Conservation (phyloP, 2,113 vertebrate species). For the Phaethornis superciliosus region DNA sequence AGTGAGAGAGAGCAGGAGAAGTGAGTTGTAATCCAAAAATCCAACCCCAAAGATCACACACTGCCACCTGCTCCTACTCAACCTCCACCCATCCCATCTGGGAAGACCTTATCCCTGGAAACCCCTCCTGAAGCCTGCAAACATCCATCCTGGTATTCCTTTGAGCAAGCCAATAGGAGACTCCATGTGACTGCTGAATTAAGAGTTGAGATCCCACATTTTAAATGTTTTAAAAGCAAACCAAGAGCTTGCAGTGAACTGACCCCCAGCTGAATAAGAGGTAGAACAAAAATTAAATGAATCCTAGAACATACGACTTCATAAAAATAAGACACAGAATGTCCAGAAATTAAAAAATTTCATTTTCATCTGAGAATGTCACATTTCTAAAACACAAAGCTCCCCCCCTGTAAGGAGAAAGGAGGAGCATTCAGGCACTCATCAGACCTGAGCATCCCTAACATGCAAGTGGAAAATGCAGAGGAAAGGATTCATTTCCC, state of each 20-base stretch:
- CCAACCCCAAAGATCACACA: neutral
- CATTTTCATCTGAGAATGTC: neutral
- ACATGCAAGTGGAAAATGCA: neutral
- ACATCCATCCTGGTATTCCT: accelerated
- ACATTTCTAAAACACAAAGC: neutral
- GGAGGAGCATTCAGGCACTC: neutral
- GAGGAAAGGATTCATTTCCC: conserved; percentile 6
- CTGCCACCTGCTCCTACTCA: neutral
- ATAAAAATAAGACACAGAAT: neutral
- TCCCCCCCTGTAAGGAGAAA: neutral
- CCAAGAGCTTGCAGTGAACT: neutral
- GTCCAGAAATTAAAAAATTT: neutral
- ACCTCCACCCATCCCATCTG: neutral
- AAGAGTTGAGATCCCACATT: neutral
- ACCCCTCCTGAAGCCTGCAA: neutral
- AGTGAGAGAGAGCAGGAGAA: accelerated
- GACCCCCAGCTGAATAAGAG: neutral
- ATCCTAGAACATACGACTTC: no score
- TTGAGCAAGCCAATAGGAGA: neutral
- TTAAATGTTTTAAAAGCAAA: neutral
- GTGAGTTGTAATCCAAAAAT: neutral
- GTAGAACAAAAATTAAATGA: neutral
- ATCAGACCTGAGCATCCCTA: neutral
- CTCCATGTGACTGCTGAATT: accelerated
- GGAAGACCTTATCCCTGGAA: neutral